These are phyloP conservation scores for Pelodytes ibericus DNA, from an alignment of 2,797 vertebrate species.

Conservation along the genomic window DNA sequence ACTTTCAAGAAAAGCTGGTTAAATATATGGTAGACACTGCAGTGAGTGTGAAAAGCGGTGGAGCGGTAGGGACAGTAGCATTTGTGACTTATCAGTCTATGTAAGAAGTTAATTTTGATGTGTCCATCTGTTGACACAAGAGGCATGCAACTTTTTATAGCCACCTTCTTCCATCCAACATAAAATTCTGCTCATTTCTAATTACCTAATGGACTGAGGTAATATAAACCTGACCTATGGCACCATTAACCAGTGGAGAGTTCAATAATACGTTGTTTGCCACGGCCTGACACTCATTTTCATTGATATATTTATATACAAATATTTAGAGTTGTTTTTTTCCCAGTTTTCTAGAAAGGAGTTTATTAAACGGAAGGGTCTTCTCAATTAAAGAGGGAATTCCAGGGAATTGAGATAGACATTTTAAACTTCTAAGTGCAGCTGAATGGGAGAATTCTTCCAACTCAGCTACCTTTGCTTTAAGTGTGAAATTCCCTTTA, in stretches of 20 bases:
- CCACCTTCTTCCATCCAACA: slow-evolving; percentile 2
- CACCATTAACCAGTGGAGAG: not conserved
- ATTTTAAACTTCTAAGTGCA: too few species aligned
- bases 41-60: not conserved
- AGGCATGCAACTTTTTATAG: not conserved
- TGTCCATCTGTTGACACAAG: not conserved
- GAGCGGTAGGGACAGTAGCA: not conserved
- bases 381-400: too few species aligned
- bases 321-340: too few species aligned
- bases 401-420: too few species aligned
- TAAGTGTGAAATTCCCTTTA: too few species aligned
- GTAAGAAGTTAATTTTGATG: not conserved
- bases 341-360: too few species aligned
- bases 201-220: not conserved
- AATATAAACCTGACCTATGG: not conserved
- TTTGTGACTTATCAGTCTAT: not conserved
- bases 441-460: too few species aligned
- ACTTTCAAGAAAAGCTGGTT: not conserved
- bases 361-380: too few species aligned
- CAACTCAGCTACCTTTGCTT: too few species aligned
- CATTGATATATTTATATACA: too few species aligned
- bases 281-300: too few species aligned
- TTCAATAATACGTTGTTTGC: too few species aligned
- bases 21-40: not conserved
- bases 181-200: not conserved